Conservation (phyloP, 2,113 vertebrate species). For the Macaca mulatta region DNA sequence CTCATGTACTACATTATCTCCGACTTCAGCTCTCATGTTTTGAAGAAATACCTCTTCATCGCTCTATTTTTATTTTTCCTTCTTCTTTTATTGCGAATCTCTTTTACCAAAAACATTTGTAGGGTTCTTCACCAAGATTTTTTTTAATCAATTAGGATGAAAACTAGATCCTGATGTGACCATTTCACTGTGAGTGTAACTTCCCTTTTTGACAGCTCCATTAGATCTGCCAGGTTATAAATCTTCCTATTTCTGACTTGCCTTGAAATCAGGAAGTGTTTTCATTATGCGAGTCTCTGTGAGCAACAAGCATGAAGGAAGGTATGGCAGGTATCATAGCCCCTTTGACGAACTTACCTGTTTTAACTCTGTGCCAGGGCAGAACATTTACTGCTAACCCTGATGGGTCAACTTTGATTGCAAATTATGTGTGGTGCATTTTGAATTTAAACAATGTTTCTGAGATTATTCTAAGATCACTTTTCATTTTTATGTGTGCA, state of each 20-base stretch:
- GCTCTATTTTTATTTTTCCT: constrained; percentile 46
- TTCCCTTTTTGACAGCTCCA: constrained; percentile 49
- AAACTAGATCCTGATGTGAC: constrained; percentile 43
- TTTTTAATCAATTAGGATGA: neutral
- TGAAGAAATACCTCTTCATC: constrained; percentile 18
- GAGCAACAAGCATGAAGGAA: constrained; percentile 31
- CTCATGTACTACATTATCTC: neutral
- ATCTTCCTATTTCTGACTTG: constrained; percentile 56
- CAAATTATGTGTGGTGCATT: neutral
- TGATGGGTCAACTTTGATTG: constrained; percentile 30
- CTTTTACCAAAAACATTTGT: constrained; percentile 58
- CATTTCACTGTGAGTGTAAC: constrained; percentile 24
- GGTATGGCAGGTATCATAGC: neutral
- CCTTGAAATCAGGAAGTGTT: constrained; percentile 56
- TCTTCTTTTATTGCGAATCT: constrained; percentile 32
- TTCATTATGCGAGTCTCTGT: constrained; percentile 23
- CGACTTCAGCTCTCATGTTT: neutral
- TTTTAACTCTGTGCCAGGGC: neutral
- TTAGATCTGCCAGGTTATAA: constrained; percentile 47
- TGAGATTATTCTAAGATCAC: neutral
- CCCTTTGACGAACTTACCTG: neutral
- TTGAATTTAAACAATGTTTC: constrained; percentile 34
- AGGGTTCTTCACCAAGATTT: neutral
- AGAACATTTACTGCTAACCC: neutral
- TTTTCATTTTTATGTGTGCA: neutral